phyloP scores from a whole-genome alignment of 1,140 invertebrate genomes.

The Trichogramma pretiosum region DNA sequence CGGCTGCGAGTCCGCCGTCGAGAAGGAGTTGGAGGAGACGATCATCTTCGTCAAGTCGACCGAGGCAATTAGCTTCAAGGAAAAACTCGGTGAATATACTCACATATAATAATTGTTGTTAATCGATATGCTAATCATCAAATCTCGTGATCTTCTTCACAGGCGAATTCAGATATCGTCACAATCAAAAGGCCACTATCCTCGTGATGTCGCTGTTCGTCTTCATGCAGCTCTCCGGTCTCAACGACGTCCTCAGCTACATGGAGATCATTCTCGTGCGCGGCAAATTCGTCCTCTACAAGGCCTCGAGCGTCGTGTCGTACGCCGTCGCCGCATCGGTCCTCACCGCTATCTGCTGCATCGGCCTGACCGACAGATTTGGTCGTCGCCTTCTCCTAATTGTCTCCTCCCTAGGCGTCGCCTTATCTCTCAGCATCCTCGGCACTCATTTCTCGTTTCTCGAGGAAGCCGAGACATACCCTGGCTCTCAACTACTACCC shows the following conservation, averaged over 20 bases:
- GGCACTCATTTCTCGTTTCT: constrained; percentile 56
- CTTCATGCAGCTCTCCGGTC: constrained; percentile 66
- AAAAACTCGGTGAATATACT: constrained; percentile 44
- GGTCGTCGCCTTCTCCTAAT: constrained; percentile 62
- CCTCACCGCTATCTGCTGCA: constrained; percentile 48
- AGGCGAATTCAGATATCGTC: constrained; percentile 45
- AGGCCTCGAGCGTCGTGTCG: constrained; percentile 35
- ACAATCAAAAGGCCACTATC: constrained; percentile 53
- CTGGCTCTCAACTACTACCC: constrained; percentile 19
- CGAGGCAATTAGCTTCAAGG: constrained; percentile 22
- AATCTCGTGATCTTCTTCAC: no score
- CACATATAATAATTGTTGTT: constrained; percentile 50
- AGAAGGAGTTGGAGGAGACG: neutral
- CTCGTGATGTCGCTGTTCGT: constrained; percentile 57
- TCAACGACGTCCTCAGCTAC: constrained; percentile 64
- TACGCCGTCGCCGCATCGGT: constrained; percentile 56
- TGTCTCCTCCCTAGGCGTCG: constrained; percentile 49
- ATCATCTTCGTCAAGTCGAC: constrained; percentile 1
- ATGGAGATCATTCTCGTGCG: constrained; percentile 61
- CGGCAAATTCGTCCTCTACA: constrained; percentile 27
- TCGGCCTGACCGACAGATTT: constrained; percentile 58
- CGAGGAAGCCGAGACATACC: constrained; percentile 41
- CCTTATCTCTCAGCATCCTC: constrained; percentile 45
- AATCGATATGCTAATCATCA: no score
- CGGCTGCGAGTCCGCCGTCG: neutral